phyloP scores from a whole-genome alignment of 2,888 invertebrate species.

The Oscheius sp. region DNA sequence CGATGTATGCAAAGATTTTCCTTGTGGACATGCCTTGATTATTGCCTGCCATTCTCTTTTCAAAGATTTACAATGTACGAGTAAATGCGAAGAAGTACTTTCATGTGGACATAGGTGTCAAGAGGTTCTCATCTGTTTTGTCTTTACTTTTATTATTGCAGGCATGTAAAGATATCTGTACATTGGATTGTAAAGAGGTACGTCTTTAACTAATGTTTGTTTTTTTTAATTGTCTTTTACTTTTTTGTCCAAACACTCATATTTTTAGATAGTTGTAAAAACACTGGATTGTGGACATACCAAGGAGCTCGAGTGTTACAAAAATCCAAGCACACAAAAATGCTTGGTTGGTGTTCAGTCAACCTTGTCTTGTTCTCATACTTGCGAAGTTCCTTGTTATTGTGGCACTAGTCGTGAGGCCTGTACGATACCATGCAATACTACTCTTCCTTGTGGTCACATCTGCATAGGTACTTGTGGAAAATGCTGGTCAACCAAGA shows the following conservation, averaged over 20 bases:
- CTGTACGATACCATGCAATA: conserved; percentile 58
- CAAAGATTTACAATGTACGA: neutral
- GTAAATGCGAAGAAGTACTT: conserved; percentile 30
- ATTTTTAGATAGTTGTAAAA: neutral
- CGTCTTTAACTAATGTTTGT: no score
- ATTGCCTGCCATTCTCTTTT: neutral
- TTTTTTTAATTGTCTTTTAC: no score
- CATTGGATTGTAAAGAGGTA: conserved; percentile 29
- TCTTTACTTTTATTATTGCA: no score
- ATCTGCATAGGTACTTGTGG: conserved; percentile 70
- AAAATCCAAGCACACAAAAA: neutral
- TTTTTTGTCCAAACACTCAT: neutral
- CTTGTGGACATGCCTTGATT: conserved; percentile 6
- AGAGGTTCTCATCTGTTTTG: no score
- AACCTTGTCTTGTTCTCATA: conserved; percentile 18
- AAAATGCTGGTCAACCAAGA: conserved; percentile 20
- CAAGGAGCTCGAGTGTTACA: conserved; percentile 9
- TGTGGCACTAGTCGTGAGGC: neutral
- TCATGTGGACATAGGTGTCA: conserved; percentile 46
- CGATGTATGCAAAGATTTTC: conserved; percentile 10
- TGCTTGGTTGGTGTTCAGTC: neutral
- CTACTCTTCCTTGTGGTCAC: conserved; percentile 65
- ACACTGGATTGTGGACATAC: conserved; percentile 6
- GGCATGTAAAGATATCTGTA: conserved; percentile 37
- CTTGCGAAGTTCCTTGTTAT: conserved; percentile 15